A percentile compares a stretch with the other conserved stretches of the same genome.
phyloP scores from a whole-genome alignment of 2,113 vertebrate genomes.

The Calypte anna region DNA sequence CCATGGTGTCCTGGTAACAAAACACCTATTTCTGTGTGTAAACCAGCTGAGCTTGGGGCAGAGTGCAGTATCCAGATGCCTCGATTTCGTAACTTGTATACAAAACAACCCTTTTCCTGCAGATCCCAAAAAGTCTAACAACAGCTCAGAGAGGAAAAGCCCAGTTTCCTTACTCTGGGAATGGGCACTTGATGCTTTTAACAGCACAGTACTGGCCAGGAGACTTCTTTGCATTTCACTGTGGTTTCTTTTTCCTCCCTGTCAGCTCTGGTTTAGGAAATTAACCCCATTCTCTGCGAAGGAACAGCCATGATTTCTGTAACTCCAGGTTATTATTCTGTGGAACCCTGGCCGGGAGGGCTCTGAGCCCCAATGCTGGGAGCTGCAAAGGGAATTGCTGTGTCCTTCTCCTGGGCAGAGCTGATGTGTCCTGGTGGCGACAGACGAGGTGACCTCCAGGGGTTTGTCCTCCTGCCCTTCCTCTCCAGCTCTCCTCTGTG shows the following conservation, averaged over 20 bases:
- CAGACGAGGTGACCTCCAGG: not conserved
- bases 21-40: not conserved
- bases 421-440: not conserved
- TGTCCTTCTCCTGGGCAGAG: too few relatives aligned
- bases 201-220: fast-evolving
- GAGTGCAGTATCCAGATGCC: not conserved
- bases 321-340: fast-evolving
- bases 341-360: not conserved
- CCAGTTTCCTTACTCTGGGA: not conserved
- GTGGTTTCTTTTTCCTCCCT: not conserved
- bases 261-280: not conserved
- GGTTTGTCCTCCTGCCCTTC: fast-evolving
- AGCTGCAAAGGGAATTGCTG: fast-evolving
- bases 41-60: not conserved
- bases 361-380: not conserved
- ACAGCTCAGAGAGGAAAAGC: not conserved
- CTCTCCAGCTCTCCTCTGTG: fast-evolving
- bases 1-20: not conserved
- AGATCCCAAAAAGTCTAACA: not conserved
- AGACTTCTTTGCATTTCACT: not conserved
- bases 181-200: not conserved
- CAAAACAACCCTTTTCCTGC: not conserved
- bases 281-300: fast-evolving
- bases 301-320: not conserved
- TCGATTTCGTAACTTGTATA: not conserved